phyloP scores from a whole-genome alignment of 2,888 invertebrate species.

The Abrostola tripartita region DNA sequence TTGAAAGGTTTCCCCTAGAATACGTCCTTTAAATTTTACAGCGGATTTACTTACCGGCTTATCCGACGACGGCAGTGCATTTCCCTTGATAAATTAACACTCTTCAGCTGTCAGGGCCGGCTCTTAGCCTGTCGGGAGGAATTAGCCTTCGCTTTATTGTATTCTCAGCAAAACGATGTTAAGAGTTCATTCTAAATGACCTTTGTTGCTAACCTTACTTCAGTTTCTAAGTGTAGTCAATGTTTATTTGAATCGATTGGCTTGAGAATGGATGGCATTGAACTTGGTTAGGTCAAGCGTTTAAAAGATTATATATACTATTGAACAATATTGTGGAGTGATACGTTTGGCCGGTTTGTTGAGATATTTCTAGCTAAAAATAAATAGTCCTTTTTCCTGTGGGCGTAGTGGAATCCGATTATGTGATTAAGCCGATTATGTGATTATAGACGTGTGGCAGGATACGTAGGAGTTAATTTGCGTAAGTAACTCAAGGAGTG shows the following conservation, averaged over 20 bases:
- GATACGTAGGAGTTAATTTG: too few species aligned
- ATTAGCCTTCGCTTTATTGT: slow-evolving; percentile 45
- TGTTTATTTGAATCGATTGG: slow-evolving; percentile 19
- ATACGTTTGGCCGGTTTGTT: neutral
- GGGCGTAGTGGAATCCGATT: slow-evolving; percentile 11
- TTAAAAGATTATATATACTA: neutral
- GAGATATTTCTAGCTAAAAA: slow-evolving; percentile 4
- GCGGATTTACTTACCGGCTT: slow-evolving; percentile 29
- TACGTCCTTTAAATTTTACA: slow-evolving; percentile 11
- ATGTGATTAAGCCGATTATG: neutral
- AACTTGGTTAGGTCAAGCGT: slow-evolving; percentile 6
- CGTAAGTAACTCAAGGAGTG: too few species aligned
- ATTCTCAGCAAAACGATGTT: slow-evolving; percentile 24
- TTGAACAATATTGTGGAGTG: neutral
- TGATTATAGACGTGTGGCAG: too few species aligned
- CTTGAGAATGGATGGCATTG: slow-evolving; percentile 1
- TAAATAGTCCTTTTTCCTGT: slow-evolving; percentile 5
- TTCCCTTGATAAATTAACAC: slow-evolving; percentile 54
- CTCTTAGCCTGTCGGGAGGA: slow-evolving; percentile 45
- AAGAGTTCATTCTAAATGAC: slow-evolving; percentile 29
- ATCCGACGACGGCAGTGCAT: slow-evolving; percentile 32
- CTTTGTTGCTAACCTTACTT: slow-evolving; percentile 41
- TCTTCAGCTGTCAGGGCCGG: slow-evolving; percentile 48
- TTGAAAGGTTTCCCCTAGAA: slow-evolving; percentile 11
- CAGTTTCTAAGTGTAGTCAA: slow-evolving; percentile 12